Evolutionary conservation across 2,888 invertebrate species (phyloP).

Genomic region (Helicoverpa assulta): DNA sequence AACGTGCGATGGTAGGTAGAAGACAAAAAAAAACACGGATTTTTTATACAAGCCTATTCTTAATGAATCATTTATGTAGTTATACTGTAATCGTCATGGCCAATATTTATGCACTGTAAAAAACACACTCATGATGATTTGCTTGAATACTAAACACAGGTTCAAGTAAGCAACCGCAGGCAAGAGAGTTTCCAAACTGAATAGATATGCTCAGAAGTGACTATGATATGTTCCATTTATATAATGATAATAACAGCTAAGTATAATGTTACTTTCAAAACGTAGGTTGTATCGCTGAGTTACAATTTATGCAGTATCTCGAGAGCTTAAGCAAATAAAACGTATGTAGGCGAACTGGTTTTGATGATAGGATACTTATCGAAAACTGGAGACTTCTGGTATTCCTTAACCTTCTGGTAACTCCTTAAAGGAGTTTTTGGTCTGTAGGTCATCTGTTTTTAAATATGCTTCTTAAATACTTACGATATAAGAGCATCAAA

Average conservation of each 20-base stretch:
- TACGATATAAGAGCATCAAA: conserved; percentile 23
- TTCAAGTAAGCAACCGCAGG: too few species aligned
- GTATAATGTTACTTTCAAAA: background rate
- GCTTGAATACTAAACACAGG: background rate
- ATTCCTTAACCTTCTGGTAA: too few species aligned
- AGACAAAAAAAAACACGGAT: too few species aligned
- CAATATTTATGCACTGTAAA: background rate
- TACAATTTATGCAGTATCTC: too few species aligned
- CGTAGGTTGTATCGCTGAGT: background rate
- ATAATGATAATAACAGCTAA: background rate
- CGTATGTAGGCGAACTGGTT: background rate
- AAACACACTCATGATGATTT: conserved; percentile 18
- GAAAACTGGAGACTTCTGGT: background rate
- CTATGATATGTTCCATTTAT: background rate
- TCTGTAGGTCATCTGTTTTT: too few species aligned
- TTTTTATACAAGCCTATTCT: background rate
- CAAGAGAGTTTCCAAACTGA: background rate
- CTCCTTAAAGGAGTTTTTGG: background rate
- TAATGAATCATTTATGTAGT: conserved; percentile 1
- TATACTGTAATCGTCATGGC: background rate
- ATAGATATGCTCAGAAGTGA: conserved; percentile 1
- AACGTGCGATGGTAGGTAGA: too few species aligned
- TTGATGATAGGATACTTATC: background rate
- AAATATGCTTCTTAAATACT: conserved; percentile 4
- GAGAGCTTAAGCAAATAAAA: background rate